Evolutionary conservation across 1,140 invertebrate species (phyloP), one percentile per base, ranked within the genome.

Genomic region (Lordiphosa collinella): DNA sequence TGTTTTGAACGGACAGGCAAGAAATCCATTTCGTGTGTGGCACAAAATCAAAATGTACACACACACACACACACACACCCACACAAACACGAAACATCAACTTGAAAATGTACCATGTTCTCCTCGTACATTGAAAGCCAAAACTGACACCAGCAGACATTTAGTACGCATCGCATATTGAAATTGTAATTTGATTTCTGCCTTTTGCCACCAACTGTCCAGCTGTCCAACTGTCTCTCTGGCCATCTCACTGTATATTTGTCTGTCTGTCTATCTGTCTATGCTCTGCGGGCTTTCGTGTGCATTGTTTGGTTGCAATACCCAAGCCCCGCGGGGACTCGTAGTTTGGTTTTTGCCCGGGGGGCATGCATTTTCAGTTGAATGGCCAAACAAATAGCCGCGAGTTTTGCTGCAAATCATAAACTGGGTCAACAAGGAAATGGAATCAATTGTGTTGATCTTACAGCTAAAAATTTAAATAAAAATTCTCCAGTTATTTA

Each of bases 131-230:
- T 59, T 60, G 76, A 82, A 71, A 82, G 61, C 66, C 61, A 82
- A 67, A 76, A 54, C 61, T 82, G 71, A 64, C 76, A 80, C 66
- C 61, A 76, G 54, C 76, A 82, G 71, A 82, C 76, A 82, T 72
- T 82, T 72, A 66, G 78, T 78, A 84, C 76, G 78, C 78, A 76
- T 68, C 60, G 78, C 76, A 82, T 84, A 82, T 82, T 82, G 76
- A 82, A 82, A 82, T 84, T 82, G 76, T 84, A 84, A 82, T 82
- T 82, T 82, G 76, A 82, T 82, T 82, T 82, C 78, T 82, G 76
- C 67, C 62, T 60, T 82, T 71, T 82, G 76, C 66, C 76, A 66
- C 63, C 70, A 66, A 75, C 76, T 67, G 66, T 82, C 44, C 22
- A 25, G 6, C 22, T 25, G 22, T 25, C 64, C 70, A 70, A 59